These are phyloP conservation scores for Myotis vivesi DNA, from an alignment of 2,797 vertebrate species.

Conservation along the genomic window DNA sequence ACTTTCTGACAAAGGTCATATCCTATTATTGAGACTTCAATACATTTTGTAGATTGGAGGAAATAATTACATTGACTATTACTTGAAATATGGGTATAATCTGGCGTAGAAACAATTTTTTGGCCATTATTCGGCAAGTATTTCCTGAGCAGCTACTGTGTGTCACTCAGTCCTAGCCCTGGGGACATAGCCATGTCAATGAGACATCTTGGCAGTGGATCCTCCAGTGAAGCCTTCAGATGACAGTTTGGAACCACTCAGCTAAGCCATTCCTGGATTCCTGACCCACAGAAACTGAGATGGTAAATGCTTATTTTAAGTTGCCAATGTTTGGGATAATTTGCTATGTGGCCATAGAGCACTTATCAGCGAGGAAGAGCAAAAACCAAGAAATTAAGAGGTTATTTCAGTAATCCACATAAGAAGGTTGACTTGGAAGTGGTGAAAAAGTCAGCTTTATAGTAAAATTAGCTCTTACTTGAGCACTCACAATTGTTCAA, in stretches of 20 bases:
- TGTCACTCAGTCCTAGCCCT: neutral
- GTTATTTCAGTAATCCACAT: neutral
- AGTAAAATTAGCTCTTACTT: neutral
- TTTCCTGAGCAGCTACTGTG: neutral
- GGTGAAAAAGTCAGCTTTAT: neutral
- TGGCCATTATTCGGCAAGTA: neutral
- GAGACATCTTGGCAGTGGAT: neutral
- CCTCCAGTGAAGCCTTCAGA: neutral
- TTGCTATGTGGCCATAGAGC: neutral
- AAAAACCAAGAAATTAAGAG: neutral
- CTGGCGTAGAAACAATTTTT: neutral
- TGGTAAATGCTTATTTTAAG: neutral
- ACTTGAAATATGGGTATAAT: neutral
- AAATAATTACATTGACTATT: neutral
- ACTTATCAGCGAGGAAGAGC: neutral
- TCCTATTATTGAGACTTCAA: neutral
- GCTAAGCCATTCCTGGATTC: neutral
- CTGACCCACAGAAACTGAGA: neutral
- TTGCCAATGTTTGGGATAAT: neutral
- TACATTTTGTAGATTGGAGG: neutral
- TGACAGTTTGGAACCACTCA: neutral
- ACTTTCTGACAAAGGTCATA: neutral
- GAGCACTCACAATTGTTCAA: neutral
- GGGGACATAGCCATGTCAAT: neutral
- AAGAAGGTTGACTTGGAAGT: neutral